phyloP scores from a whole-genome alignment of 1,140 invertebrate species.

The Conus ventricosus region DNA sequence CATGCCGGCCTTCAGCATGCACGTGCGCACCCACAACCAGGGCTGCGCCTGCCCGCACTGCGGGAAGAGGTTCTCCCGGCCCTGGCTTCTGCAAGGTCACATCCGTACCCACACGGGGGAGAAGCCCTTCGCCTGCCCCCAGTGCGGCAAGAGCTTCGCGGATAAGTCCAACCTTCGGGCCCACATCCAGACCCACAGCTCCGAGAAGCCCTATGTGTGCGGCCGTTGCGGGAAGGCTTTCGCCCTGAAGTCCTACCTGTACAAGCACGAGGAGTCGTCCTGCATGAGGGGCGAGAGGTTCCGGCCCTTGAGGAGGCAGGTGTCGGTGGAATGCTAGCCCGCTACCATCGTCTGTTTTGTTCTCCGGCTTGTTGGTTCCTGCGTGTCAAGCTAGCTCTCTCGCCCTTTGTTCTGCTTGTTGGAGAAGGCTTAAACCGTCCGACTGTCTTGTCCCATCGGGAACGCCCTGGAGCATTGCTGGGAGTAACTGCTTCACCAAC shows the following conservation, averaged over 20 bases:
- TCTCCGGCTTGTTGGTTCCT: neutral
- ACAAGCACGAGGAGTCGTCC: slow-evolving; percentile 76
- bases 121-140: slow-evolving; percentile 98
- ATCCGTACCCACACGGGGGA: slow-evolving; percentile 98
- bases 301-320: slow-evolving; percentile 24
- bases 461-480: no score
- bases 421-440: no score
- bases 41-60: slow-evolving; percentile 95
- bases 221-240: slow-evolving; percentile 84
- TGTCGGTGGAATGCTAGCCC: neutral
- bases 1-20: slow-evolving; percentile 98
- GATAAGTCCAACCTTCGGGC: slow-evolving; percentile 97
- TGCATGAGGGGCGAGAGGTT: slow-evolving; percentile 73
- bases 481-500: no score
- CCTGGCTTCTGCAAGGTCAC: slow-evolving; percentile 96
- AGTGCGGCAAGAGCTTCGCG: slow-evolving; percentile 98
- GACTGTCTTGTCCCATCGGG: no score
- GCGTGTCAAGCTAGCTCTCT: neutral
- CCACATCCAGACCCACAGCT: slow-evolving; percentile 98
- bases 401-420: neutral
- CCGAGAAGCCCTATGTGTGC: slow-evolving; percentile 96
- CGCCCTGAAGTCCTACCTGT: slow-evolving; percentile 75
- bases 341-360: neutral
- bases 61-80: slow-evolving; percentile 96
- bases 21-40: slow-evolving; percentile 94